Evolutionary conservation across 2,797 vertebrate species (phyloP).

Genomic region (Gastrophryne carolinensis): DNA sequence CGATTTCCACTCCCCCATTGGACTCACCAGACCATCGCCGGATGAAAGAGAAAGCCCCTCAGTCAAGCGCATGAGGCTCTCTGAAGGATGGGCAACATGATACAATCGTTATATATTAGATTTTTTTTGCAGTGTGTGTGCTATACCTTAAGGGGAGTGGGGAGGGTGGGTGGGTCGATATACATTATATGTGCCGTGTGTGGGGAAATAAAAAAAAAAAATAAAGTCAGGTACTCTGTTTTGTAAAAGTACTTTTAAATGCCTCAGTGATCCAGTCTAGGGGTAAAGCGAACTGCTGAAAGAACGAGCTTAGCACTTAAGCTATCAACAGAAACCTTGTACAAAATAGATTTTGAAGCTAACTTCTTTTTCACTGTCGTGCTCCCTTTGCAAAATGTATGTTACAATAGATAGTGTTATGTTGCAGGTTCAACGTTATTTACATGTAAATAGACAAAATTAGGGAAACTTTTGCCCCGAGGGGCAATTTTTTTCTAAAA

Average conservation of each 20-base stretch:
- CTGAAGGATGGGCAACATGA: conserved; percentile 99
- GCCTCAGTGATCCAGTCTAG: conserved; percentile 90
- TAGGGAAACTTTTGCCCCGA: conserved; percentile 81
- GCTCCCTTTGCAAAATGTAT: conserved; percentile 98
- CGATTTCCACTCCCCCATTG: conserved; percentile 97
- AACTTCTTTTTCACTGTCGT: conserved; percentile 92
- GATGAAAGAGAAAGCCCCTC: conserved; percentile 97
- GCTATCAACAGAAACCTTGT: conserved; percentile 90
- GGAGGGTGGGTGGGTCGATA: conserved; percentile 80
- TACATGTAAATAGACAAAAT: conserved; percentile 95
- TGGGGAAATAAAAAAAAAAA: conserved; percentile 72
- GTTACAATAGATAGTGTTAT: conserved; percentile 99
- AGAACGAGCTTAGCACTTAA: conserved; percentile 91
- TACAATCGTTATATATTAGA: conserved; percentile 74
- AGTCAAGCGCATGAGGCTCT: conserved; percentile 96
- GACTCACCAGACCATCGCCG: conserved; percentile 88
- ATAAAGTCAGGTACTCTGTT: conserved; percentile 93
- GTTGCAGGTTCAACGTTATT: conserved; percentile 99
- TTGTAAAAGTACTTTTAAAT: conserved; percentile 93
- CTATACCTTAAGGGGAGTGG: conserved; percentile 89
- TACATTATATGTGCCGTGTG: conserved; percentile 96
- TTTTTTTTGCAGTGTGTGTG: conserved; percentile 87
- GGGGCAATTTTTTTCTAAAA: conserved; percentile 90
- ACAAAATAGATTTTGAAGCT: conserved; percentile 95
- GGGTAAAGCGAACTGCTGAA: conserved; percentile 82